Percentiles rank a stretch among this genome's conserved stretches.
These are phyloP conservation scores for Strigamia crassipes DNA, from an alignment of 2,888 invertebrate species.

Conservation along the genomic window DNA sequence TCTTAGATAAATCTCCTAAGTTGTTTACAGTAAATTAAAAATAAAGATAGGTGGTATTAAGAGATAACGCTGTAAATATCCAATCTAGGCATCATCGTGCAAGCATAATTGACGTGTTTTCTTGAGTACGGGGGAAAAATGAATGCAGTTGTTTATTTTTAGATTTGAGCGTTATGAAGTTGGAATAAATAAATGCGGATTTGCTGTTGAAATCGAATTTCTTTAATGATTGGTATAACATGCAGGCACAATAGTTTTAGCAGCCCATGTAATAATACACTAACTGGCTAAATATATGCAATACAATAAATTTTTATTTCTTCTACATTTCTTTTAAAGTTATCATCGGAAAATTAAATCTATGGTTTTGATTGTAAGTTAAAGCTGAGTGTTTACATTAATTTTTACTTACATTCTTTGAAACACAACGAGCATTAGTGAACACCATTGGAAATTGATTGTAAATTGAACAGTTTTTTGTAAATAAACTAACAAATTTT, in stretches of 20 bases:
- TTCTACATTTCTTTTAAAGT: not conserved
- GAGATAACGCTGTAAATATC: not conserved
- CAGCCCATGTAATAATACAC: not conserved
- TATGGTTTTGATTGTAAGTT: not conserved
- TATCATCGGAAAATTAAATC: not conserved
- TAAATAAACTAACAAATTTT: constrained; percentile 24
- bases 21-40: not conserved
- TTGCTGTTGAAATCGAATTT: not conserved
- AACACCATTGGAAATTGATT: not conserved
- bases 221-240: constrained; percentile 4
- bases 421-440: not conserved
- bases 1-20: not conserved
- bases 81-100: not conserved
- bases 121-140: not conserved
- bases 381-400: not conserved
- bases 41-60: not conserved
- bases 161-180: too few species aligned
- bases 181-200: too few species aligned
- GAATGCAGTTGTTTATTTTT: too few species aligned
- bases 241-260: constrained; percentile 10
- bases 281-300: not conserved
- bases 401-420: not conserved
- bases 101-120: not conserved
- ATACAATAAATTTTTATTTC: not conserved
- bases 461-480: not conserved